Evolutionary conservation across 2,113 vertebrate species (phyloP).

Genomic region (Prionailurus viverrinus): DNA sequence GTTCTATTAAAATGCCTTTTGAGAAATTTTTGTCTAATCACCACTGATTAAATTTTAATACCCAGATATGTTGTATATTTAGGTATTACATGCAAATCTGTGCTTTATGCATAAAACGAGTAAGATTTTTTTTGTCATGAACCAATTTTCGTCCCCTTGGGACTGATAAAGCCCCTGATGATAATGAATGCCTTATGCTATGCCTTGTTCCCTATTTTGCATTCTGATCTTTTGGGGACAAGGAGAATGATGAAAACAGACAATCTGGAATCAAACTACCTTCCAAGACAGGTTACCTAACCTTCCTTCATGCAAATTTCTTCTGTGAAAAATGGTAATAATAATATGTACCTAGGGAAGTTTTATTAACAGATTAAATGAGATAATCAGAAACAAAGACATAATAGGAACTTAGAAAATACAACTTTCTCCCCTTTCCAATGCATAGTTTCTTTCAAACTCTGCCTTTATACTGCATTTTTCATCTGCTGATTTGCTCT

Average conservation of each 20-base stretch:
- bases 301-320: not conserved
- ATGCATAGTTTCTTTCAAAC: not conserved
- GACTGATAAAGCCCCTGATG: not conserved
- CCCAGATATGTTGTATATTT: not conserved
- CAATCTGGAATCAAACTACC: not conserved
- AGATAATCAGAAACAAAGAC: not conserved
- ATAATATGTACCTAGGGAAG: not conserved
- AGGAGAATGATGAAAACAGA: not conserved
- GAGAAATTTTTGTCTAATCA: not conserved
- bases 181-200: fast-evolving
- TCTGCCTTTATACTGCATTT: not conserved
- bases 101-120: not conserved
- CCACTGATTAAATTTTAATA: not conserved
- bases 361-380: not conserved
- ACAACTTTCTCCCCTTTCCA: not conserved
- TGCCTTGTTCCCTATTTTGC: not conserved
- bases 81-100: not conserved
- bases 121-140: not conserved
- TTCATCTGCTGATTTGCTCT: not conserved
- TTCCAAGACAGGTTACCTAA: not conserved
- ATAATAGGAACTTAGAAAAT: not conserved
- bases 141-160: not conserved
- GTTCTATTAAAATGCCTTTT: not conserved
- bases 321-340: not conserved
- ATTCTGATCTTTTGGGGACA: not conserved